Base-by-base conservation (phyloP, 2,888 invertebrate genomes). In the Nebria salina region DNA sequence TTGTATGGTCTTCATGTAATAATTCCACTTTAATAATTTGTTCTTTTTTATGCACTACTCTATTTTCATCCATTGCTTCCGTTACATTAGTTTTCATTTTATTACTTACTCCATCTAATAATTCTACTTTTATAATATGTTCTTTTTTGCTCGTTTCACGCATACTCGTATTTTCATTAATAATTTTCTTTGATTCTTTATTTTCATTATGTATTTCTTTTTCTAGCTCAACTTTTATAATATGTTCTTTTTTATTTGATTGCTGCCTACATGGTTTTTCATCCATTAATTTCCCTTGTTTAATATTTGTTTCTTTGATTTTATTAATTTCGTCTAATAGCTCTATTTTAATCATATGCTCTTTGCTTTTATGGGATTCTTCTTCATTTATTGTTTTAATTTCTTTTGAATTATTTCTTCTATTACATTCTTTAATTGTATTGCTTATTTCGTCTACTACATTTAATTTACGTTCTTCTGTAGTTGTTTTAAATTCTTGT, bases 381-480 rank as follows among this genome's bases (percentile, higher is more conserved):
- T 54, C 54, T 54, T 34, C 34, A 34, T 34, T 34, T 34, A 34
- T 34, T 34, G 34, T 34, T 34, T 34, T 34, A 34, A 72, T 70
- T 75, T 72, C 75, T 15, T 26, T 20, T 15, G 15, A 54, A 20
- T 43, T 73, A n/a, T 68, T 76, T 43, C 68, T 76, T 26, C 76
- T 74, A 81, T 75, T 74, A 42, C 74, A 82, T 34, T 76, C 74
- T 81, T 70, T 77, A 77, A 72, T 68, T 43, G 15, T 70, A 72
- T 70, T 70, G n/a, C 68, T 72, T 34, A 34, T 34, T 34, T 34
- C 34, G 9, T 77, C 64, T 13, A 15, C 72, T 34, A 54, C 72
- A 70, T 54, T 54, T 54, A 54, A 11, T 54, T 7, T 54, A 54
- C 7, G 8, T 54, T 54, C 54, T 54, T 54, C 8, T 13, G 54